Evolutionary conservation across 1,140 invertebrate genomes (phyloP), one percentile per base, ranked within the genome.

Genomic region (Dendrolimus kikuchii): DNA sequence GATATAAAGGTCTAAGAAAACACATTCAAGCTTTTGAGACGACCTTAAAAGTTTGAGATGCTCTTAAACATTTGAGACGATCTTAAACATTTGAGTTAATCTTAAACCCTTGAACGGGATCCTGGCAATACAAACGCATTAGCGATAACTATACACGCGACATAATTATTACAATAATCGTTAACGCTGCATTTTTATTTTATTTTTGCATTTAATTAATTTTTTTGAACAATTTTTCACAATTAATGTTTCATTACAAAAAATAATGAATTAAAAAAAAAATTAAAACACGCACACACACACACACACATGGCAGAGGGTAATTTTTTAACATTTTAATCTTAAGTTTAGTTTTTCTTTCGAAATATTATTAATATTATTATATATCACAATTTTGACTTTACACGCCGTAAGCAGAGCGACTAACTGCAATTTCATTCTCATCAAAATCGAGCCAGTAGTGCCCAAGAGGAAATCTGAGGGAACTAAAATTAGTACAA

Each of bases 191-290:
- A 39, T 39, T 49, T 38, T 49, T 47, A 9, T 37, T 47, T 37
- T 37, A 37, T 37, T 37, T 7, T 9, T 47, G 38, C 9, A 50
- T 40, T 23, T 50, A 42, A 50, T 40, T 9, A 38, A 64, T 68
- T 77, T 79, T 81, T 79, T 78, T 77, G 72, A 53, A 64, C 64
- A 70, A 66, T 74, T 83, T 81, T 73, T 71, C 59, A 65, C 59
- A 66, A 74, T 72, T 23, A 23, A 23, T 68, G 71, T 76, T 71
- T 70, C 57, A 68, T 75, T 83, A 77, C 54, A 74, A 75, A 77
- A 77, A 23, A 23, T 23, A 23, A 23, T 23, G 23, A 23, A 23
- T 23, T 23, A 23, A 23, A 23, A 23, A 23, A 23, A 23, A 23
- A 23, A 2, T 23, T 2, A 23, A 23, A n/a, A n/a, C n/a, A n/a